A percentile compares a stretch with the other conserved stretches of the same genome.
phyloP scores from a whole-genome alignment of 1,140 invertebrate genomes.

The Nylanderia fulva region DNA sequence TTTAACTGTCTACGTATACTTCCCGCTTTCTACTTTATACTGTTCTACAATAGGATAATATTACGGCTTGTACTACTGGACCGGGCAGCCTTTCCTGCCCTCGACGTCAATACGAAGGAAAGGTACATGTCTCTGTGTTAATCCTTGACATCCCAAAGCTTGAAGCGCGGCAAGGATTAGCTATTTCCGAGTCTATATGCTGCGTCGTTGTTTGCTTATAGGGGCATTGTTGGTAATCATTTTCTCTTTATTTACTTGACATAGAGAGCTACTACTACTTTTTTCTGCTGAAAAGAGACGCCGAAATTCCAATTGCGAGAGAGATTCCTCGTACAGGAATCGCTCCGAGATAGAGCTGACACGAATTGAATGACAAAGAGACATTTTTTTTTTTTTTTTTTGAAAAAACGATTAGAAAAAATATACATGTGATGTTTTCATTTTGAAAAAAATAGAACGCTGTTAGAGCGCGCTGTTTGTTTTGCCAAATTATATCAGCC shows the following conservation, averaged over 20 bases:
- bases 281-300: slow-evolving; percentile 4
- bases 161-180: slow-evolving; percentile 52
- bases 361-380: not conserved
- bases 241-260: slow-evolving; percentile 14
- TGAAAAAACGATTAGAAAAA: not conserved
- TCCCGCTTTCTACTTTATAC: slow-evolving; percentile 58
- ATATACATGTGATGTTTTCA: not conserved
- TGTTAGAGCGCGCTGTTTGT: not conserved
- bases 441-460: not conserved
- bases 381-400: no score
- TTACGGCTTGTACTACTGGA: slow-evolving; percentile 61
- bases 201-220: slow-evolving; percentile 53
- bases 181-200: slow-evolving; percentile 9
- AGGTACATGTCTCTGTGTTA: slow-evolving; percentile 57
- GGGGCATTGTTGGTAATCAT: slow-evolving; percentile 35
- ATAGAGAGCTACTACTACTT: slow-evolving; percentile 17
- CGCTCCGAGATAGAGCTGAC: not conserved
- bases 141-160: slow-evolving; percentile 43
- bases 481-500: not conserved
- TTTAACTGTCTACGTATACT: slow-evolving; percentile 46
- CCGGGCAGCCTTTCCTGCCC: slow-evolving; percentile 54
- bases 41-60: slow-evolving; percentile 59
- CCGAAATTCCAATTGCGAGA: slow-evolving; percentile 2
- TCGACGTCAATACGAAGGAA: slow-evolving; percentile 52
- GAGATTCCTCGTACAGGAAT: slow-evolving; percentile 31